These are phyloP conservation scores for Sebastes jordani DNA, from an alignment of 2,797 vertebrate species.

Conservation along the genomic window DNA sequence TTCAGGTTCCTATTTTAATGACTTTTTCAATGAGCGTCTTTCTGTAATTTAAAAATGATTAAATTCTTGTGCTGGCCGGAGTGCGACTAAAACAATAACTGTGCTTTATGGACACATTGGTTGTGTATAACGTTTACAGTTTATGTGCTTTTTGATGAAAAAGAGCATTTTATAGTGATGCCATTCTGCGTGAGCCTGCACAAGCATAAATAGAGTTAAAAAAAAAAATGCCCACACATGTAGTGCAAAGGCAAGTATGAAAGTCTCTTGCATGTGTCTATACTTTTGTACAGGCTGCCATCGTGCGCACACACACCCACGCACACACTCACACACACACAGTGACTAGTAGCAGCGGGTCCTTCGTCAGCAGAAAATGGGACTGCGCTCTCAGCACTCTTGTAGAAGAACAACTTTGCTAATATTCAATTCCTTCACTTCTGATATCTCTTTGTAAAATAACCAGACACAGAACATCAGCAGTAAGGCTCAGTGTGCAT, in stretches of 20 bases:
- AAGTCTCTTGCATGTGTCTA: slow-evolving; percentile 25
- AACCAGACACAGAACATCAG: slow-evolving; percentile 15
- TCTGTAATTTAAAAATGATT: background rate
- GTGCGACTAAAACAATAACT: background rate
- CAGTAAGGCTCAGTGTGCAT: slow-evolving; percentile 12
- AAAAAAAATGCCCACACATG: background rate
- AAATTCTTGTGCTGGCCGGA: background rate
- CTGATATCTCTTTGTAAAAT: slow-evolving; percentile 35
- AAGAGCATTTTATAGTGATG: background rate
- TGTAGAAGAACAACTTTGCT: slow-evolving; percentile 59
- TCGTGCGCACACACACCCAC: background rate
- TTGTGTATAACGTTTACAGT: background rate
- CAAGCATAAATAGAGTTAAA: background rate
- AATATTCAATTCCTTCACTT: slow-evolving; percentile 59
- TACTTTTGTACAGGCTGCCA: slow-evolving; percentile 7
- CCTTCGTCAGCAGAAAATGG: slow-evolving; percentile 70
- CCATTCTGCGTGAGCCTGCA: background rate
- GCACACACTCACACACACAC: background rate
- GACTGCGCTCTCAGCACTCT: slow-evolving; percentile 64
- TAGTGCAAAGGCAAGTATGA: background rate
- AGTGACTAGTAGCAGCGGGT: slow-evolving; percentile 32
- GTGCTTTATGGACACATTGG: background rate
- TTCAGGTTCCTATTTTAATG: background rate
- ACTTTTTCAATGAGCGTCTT: background rate
- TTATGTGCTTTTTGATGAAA: background rate